Percentiles rank a stretch among this genome's conserved stretches.
phyloP scores from a whole-genome alignment of 2,797 vertebrate species.

The Crenuchus spilurus region DNA sequence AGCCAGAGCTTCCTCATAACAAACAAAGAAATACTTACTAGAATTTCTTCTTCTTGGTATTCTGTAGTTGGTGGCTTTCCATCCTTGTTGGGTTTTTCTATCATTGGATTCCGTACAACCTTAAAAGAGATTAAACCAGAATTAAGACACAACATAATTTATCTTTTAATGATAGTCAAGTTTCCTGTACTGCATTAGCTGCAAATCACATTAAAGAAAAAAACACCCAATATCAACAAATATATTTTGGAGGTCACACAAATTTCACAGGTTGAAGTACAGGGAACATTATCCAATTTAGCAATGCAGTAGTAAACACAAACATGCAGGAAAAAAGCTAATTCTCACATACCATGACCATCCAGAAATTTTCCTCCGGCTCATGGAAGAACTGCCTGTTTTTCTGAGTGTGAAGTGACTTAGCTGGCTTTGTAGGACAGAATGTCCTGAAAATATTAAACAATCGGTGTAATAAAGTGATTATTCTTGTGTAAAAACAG shows the following conservation, averaged over 20 bases:
- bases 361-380: slow-evolving; percentile 96
- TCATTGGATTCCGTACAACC: slow-evolving; percentile 95
- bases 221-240: no score
- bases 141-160: no score
- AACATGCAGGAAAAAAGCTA: not conserved
- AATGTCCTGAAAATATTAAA: slow-evolving; percentile 85
- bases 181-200: no score
- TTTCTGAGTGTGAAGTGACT: slow-evolving; percentile 98
- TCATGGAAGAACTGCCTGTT: slow-evolving; percentile 98
- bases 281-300: not conserved
- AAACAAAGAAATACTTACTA: slow-evolving; percentile 77
- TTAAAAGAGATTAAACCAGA: no score
- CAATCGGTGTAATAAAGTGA: not conserved
- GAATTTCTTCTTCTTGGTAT: slow-evolving; percentile 96
- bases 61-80: slow-evolving; percentile 90
- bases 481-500: not conserved
- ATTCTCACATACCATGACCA: slow-evolving; percentile 90
- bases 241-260: no score
- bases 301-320: not conserved
- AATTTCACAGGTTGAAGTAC: not conserved
- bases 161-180: no score
- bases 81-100: slow-evolving; percentile 94
- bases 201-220: no score
- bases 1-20: slow-evolving; percentile 33
- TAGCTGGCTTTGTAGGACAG: slow-evolving; percentile 95